Evolutionary conservation across 2,888 invertebrate species (phyloP).

Genomic region (Auanema freiburgensis): DNA sequence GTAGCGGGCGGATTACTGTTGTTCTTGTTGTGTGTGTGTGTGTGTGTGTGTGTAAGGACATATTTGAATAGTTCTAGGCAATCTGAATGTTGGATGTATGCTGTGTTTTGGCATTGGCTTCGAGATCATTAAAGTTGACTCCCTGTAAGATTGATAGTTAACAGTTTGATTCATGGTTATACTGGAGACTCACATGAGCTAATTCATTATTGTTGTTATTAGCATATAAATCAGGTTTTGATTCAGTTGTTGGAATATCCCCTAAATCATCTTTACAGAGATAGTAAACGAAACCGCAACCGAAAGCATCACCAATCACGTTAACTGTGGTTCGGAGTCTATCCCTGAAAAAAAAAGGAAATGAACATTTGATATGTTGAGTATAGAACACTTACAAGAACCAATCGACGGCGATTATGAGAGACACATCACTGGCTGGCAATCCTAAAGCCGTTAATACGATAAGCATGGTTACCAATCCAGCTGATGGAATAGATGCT

Average conservation of each 20-base stretch:
- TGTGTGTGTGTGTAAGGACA: no score
- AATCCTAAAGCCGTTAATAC: slow-evolving; percentile 68
- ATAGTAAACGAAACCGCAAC: slow-evolving; percentile 81
- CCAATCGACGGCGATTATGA: slow-evolving; percentile 69
- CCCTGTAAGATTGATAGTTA: no score
- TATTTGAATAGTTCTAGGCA: no score
- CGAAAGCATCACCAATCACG: slow-evolving; percentile 91
- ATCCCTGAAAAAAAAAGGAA: slow-evolving; percentile 64
- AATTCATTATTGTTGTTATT: slow-evolving; percentile 26
- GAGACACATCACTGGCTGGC: slow-evolving; percentile 67
- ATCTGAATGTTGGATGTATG: no score
- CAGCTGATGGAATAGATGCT: slow-evolving; percentile 76
- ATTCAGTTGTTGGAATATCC: slow-evolving; percentile 10
- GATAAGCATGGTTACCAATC: slow-evolving; percentile 65
- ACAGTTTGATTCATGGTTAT: no score
- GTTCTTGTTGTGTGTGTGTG: no score
- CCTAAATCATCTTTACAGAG: slow-evolving; percentile 41
- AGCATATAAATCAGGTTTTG: slow-evolving; percentile 22
- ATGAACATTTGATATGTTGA: not conserved
- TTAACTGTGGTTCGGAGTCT: slow-evolving; percentile 79
- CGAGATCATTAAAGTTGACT: no score
- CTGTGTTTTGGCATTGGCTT: no score
- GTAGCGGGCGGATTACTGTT: no score
- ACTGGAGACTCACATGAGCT: not conserved
- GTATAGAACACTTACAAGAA: slow-evolving; percentile 64